A percentile compares a stretch with the other conserved stretches of the same genome.
These are phyloP conservation scores for Zoanthus solanderi DNA, from an alignment of 92 coral and sea anemone species.

Conservation along the genomic window DNA sequence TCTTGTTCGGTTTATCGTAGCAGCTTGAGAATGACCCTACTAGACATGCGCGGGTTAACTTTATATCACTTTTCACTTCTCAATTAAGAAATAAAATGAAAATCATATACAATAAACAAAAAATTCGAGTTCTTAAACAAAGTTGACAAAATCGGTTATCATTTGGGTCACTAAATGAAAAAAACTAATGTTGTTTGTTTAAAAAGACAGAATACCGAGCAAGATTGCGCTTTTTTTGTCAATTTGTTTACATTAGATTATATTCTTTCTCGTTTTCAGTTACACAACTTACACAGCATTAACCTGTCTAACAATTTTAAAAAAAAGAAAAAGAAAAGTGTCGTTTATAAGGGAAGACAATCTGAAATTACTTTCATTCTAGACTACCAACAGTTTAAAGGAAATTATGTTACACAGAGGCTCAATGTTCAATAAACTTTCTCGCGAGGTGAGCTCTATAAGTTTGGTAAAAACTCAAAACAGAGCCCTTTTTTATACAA, in stretches of 20 bases:
- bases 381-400: background rate
- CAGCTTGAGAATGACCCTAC: too few relatives aligned
- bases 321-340: background rate
- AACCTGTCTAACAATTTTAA: background rate
- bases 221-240: background rate
- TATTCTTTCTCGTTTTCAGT: background rate
- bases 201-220: background rate
- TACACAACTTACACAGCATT: background rate
- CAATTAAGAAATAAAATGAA: background rate
- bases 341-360: background rate
- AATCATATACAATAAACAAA: background rate
- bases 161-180: background rate
- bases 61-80: background rate
- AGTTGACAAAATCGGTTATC: too few relatives aligned
- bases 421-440: background rate
- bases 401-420: background rate
- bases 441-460: background rate
- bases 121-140: background rate
- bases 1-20: too few relatives aligned
- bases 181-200: background rate
- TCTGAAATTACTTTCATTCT: background rate
- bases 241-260: background rate
- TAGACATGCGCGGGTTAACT: too few relatives aligned
- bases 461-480: background rate
- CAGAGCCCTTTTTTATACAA: background rate